phyloP scores from a whole-genome alignment of 2,797 vertebrate species.

The Mormyrops boulengeri region DNA sequence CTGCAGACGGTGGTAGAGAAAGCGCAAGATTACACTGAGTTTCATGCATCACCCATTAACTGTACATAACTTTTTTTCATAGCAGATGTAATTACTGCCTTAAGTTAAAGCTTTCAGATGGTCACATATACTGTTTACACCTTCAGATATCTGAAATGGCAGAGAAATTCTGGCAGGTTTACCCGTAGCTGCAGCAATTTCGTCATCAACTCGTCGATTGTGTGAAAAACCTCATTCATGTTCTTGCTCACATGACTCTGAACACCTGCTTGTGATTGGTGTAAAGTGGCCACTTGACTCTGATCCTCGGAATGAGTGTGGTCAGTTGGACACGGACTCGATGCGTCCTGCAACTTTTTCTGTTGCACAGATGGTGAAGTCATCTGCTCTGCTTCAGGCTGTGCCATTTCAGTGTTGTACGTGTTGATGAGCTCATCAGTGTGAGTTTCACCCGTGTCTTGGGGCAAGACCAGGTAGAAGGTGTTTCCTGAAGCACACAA shows the following conservation, averaged over 20 bases:
- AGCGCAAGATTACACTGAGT: not conserved
- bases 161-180: not conserved
- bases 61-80: not conserved
- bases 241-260: constrained; percentile 56
- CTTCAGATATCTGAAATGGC: not conserved
- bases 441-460: constrained; percentile 50
- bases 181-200: constrained; percentile 62
- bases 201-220: constrained; percentile 58
- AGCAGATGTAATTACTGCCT: not conserved
- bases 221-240: constrained; percentile 63
- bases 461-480: constrained; percentile 64
- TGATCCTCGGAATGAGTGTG: constrained; percentile 30
- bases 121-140: not conserved
- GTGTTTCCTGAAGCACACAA: constrained; percentile 53
- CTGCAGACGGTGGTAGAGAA: constrained; percentile 33
- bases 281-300: constrained; percentile 28
- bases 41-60: not conserved
- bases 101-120: not conserved
- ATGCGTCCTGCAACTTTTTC: constrained; percentile 21
- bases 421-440: constrained; percentile 49
- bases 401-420: not conserved
- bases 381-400: constrained; percentile 38
- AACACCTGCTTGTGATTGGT: constrained; percentile 24
- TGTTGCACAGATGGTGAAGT: constrained; percentile 11
- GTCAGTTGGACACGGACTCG: not conserved